Base-by-base conservation (phyloP, 2,113 vertebrate genomes). In the Antechinus flavipes region DNA sequence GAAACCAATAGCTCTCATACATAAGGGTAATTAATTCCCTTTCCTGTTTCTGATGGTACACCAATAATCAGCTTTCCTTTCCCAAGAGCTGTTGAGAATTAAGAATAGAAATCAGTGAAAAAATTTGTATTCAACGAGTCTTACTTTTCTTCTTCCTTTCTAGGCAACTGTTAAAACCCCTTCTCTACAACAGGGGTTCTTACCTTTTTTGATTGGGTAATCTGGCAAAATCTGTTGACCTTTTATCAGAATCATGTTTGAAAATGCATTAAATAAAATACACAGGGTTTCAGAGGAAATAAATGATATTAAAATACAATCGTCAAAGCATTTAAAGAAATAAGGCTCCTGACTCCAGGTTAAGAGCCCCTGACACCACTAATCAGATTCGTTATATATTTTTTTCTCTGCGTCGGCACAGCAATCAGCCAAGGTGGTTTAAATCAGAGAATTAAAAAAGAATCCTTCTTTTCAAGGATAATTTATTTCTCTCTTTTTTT, bases 361-460 rank as follows among this genome's bases (percentile, higher is more conserved):
- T 42, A 42, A 84, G 19, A 42, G 42, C n/a, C 68, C n/a, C 68
- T 23, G n/a, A 84, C 19, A 42, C 2, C n/a, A 84, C 7, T 84
- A 42, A 84, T 84, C n/a, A 84, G n/a, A 84, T 84, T 42, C n/a
- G 23, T 84, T 84, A 23, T 84, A 42, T 23, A 42, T 84, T 23
- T 76, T 76, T 42, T 76, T 68, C 61, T 84, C 68, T 84, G 16
- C 42, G n/a, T 23, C 42, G n/a, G 68, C 68, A 42, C n/a, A 84
- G 68, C 68, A 84, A 84, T 84, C 35, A 84, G 2, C 68, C n/a
- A 84, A 35, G 49, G 90, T 94, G 92, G 16, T 94, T 93, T 68
- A 50, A 93, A 8, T 47, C 14, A 93, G 46, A 92, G 19, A 95
- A 89, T 93, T 93, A 91, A 14, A 94, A 95, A 94, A 84, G 16